Evolutionary conservation across 2,888 invertebrate genomes (phyloP).

Genomic region (Venustoraphidia nigricollis): DNA sequence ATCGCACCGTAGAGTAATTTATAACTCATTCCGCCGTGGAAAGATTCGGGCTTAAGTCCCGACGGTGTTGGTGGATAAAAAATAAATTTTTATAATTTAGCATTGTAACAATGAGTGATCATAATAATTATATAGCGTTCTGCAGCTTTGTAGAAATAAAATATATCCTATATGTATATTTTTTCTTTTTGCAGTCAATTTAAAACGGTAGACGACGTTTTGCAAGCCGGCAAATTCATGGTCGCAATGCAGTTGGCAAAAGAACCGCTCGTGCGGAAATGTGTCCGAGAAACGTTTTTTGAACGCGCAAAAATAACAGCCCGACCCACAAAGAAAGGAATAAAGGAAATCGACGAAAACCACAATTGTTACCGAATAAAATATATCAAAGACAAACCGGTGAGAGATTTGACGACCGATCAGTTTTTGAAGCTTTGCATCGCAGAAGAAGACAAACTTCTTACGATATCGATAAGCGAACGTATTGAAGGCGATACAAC

Average conservation of each 20-base stretch:
- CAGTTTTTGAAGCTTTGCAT: slow-evolving; percentile 73
- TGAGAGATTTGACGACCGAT: slow-evolving; percentile 74
- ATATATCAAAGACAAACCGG: slow-evolving; percentile 85
- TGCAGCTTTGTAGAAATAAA: too few relatives aligned
- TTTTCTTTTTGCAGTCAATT: slow-evolving; percentile 35
- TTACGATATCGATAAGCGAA: slow-evolving; percentile 58
- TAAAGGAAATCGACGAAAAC: slow-evolving; percentile 90
- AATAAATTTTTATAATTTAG: too few relatives aligned
- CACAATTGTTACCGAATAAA: slow-evolving; percentile 78
- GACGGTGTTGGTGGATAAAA: too few relatives aligned
- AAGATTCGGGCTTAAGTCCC: too few relatives aligned
- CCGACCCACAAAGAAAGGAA: slow-evolving; percentile 75
- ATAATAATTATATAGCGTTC: too few relatives aligned
- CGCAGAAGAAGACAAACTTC: slow-evolving; percentile 67
- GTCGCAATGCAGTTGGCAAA: slow-evolving; percentile 86
- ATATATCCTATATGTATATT: too few relatives aligned
- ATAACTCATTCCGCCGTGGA: too few relatives aligned
- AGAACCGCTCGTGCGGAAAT: slow-evolving; percentile 77
- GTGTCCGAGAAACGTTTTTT: slow-evolving; percentile 71
- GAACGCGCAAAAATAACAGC: slow-evolving; percentile 75
- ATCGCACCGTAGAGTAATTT: too few relatives aligned
- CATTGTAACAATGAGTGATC: too few relatives aligned
- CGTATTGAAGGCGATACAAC: slow-evolving; percentile 65
- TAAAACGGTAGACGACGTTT: slow-evolving; percentile 58
- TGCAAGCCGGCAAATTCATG: slow-evolving; percentile 86